A percentile compares a stretch with the other conserved stretches of the same genome.
Conservation (phyloP, 35 echinoderm and acorn worm genomes). For the Ophioderma brevispina region DNA sequence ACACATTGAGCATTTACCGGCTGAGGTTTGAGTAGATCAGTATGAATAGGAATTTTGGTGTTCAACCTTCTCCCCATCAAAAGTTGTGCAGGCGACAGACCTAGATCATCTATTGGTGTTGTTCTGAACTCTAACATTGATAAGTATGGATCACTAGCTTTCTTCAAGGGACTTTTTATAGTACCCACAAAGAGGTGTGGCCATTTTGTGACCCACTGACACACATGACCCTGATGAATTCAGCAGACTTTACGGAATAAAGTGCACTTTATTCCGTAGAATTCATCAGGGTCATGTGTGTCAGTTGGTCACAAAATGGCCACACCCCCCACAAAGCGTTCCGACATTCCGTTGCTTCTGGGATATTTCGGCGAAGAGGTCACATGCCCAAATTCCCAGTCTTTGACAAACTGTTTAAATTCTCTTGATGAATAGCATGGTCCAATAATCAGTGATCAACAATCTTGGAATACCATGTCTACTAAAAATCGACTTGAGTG, state of each 20-base stretch:
- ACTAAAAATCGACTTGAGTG: slow-evolving; percentile 53
- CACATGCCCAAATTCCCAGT: slow-evolving; percentile 23
- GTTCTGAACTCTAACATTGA: slow-evolving; percentile 50
- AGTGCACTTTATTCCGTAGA: too few relatives aligned
- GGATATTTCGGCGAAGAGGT: slow-evolving; percentile 6
- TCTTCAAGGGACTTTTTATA: slow-evolving; percentile 29
- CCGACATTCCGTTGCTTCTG: slow-evolving; percentile 34
- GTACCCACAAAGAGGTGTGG: slow-evolving; percentile 12
- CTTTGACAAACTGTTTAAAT: slow-evolving; percentile 25
- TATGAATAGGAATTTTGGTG: slow-evolving; percentile 17
- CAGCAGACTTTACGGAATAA: too few relatives aligned
- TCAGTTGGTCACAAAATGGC: too few relatives aligned
- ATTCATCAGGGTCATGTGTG: too few relatives aligned
- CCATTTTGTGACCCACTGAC: too few relatives aligned
- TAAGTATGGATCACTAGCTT: slow-evolving; percentile 38
- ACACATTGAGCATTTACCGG: background rate
- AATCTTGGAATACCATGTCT: slow-evolving; percentile 60
- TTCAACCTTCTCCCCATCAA: slow-evolving; percentile 52
- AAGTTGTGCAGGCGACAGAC: slow-evolving; percentile 11
- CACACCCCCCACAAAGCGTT: slow-evolving; percentile 30
- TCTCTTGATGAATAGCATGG: slow-evolving; percentile 21
- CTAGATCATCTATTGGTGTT: slow-evolving; percentile 28
- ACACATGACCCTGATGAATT: too few relatives aligned
- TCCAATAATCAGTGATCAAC: slow-evolving; percentile 53
- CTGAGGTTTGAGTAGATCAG: slow-evolving; percentile 20